Evolutionary conservation across 2,888 invertebrate species (phyloP), one percentile per base, ranked within the genome.

Genomic region (Sphecodes monilicornis): DNA sequence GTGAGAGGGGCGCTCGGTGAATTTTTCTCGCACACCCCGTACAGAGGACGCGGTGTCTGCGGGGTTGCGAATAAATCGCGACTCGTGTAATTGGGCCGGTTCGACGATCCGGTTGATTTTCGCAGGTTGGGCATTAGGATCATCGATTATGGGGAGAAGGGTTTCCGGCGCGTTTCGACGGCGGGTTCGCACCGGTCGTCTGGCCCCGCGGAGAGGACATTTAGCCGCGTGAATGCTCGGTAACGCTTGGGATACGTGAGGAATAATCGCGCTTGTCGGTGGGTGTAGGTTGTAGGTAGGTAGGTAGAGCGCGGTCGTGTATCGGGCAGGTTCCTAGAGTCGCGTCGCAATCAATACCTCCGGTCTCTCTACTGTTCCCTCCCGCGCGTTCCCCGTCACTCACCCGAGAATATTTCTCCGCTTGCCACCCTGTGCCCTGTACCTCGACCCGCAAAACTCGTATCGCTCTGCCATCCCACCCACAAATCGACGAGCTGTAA

Each of bases 331-430:
- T 90, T 90, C 90, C 90, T 90, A 90, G 89, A 90, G 91, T 87
- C 90, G 90, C 86, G 89, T 90, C 89, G 90, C 90, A 90, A 90
- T 90, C 90, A 90, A 90, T 90, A 90, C 91, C 90, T 91, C 91
- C 85, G 90, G 88, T 89, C 89, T 81, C 89, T 81, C 91, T 92
- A 92, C 92, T 91, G 92, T 91, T 91, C 92, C 93, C 93, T 92
- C 91, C 91, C 92, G 89, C 89, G 82, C 86, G 77, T 87, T 84
- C 91, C 91, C 92, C 92, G 92, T 93, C 93, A 93, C 93, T 93
- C 93, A 91, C 89, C 93, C 93, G 93, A 91, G 93, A 92, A 93
- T 90, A 91, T 91, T 90, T 90, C 89, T 89, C 90, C 89, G 86
- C 91, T 88, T 81, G 85, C 85, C 86, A 86, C 89, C 90, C 84